Percentiles rank a stretch among this genome's conserved stretches.
Conservation (phyloP, 1,140 invertebrate species). For the Diprion similis region DNA sequence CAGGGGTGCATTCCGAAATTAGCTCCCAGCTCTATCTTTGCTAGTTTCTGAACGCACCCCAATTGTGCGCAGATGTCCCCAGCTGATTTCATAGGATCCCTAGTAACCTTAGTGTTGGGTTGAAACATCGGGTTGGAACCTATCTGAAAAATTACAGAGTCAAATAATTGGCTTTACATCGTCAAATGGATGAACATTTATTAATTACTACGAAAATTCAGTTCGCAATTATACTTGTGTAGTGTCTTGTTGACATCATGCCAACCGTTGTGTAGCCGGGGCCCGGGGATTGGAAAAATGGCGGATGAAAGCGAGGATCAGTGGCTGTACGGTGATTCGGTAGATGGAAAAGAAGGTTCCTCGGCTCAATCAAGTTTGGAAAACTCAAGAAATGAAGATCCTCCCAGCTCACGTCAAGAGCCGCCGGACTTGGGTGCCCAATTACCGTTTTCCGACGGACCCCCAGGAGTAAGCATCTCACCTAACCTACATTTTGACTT, state of each 20-base stretch:
- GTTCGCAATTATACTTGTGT: neutral
- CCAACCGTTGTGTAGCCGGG: neutral
- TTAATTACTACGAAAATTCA: too few species aligned
- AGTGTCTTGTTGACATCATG: neutral
- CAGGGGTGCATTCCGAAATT: too few species aligned
- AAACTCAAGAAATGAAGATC: conserved; percentile 46
- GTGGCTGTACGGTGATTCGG: conserved; percentile 76
- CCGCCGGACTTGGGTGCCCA: conserved; percentile 20
- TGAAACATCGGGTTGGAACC: too few species aligned
- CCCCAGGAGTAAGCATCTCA: conserved; percentile 26
- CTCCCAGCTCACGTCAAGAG: conserved; percentile 43
- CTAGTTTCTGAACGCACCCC: too few species aligned
- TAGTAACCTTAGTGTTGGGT: too few species aligned
- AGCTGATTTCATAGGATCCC: too few species aligned
- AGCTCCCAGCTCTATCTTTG: too few species aligned
- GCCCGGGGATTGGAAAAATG: conserved; percentile 54
- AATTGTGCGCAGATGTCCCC: too few species aligned
- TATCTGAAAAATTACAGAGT: too few species aligned
- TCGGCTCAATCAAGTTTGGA: conserved; percentile 41
- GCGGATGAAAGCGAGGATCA: conserved; percentile 78
- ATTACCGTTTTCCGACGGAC: conserved; percentile 21
- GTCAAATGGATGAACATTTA: too few species aligned
- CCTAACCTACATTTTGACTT: conserved; percentile 28
- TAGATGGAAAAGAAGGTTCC: conserved; percentile 46
- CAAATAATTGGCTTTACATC: too few species aligned